These are phyloP conservation scores for Aphidius gifuensis DNA, from an alignment of 1,140 invertebrate genomes.

Conservation along the genomic window DNA sequence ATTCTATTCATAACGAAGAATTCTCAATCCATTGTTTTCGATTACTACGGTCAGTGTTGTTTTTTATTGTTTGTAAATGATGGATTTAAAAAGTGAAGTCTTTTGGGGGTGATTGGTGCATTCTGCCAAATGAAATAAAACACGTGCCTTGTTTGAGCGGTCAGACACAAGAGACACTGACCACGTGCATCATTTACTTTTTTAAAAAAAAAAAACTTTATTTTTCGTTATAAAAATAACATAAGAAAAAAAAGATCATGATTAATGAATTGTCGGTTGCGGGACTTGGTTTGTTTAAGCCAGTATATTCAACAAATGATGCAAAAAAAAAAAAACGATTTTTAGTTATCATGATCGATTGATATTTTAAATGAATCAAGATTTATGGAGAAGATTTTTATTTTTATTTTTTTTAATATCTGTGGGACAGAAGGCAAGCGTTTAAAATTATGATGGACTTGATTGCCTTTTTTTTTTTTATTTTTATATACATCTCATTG, in stretches of 20 bases:
- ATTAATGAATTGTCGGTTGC: constrained; percentile 27
- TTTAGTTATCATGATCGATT: constrained; percentile 23
- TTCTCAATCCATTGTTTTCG: constrained; percentile 8
- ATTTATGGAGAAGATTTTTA: constrained; percentile 4
- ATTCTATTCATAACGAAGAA: neutral
- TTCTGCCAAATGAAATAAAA: neutral
- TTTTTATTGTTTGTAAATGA: constrained; percentile 32
- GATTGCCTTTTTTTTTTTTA: constrained; percentile 5
- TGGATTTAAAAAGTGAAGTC: constrained; percentile 35
- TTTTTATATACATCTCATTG: neutral
- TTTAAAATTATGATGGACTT: no score
- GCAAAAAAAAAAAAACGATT: constrained; percentile 13
- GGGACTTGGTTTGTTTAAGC: constrained; percentile 25
- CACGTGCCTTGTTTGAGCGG: constrained; percentile 6
- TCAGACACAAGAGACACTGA: neutral
- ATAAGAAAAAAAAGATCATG: constrained; percentile 2
- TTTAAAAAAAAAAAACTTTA: neutral
- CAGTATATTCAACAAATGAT: constrained; percentile 21
- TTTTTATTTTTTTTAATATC: neutral
- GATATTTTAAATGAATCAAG: constrained; percentile 18
- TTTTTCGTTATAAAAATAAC: neutral
- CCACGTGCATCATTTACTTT: neutral
- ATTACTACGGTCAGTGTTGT: constrained; percentile 10
- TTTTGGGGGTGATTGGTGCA: neutral
- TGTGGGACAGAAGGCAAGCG: no score